Evolutionary conservation across 2,797 vertebrate genomes (phyloP), one percentile per base, ranked within the genome.

Genomic region (Hybognathus amarus): DNA sequence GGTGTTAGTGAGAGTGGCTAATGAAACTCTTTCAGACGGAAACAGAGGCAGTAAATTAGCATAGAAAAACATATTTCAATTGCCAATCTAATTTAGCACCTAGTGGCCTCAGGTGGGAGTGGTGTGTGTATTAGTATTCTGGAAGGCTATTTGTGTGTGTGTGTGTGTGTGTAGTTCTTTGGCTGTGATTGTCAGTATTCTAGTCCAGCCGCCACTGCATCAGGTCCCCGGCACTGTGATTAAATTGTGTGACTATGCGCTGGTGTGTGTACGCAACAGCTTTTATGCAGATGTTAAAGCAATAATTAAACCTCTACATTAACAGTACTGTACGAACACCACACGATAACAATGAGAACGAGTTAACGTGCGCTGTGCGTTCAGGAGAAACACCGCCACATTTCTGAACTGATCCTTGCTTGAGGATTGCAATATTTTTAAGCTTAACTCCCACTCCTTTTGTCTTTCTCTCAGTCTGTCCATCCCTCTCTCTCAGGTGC

Each of bases 281-380:
- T 82, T 85, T 83, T 67, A 80, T 59, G 27, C 73, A 84, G 47
- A 54, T 52, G 71, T 54, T 83, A 56, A 85, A 50, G 67, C 61
- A 77, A 80, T 70, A 85, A 88, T 81, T 86, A 83, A 80, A 64
- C 68, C 67, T 52, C 47, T 36, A 78, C 82, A 64, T 77, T 71
- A 66, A 42, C 59, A 79, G 74, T 10, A n/a, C n/a, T 18, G 2
- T 77, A 54, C 8, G 27, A 67, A 78, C 54, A 76, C 45, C 27
- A 47, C n/a, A 6, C 36, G 30, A 17, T 54, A 70, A 80, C 22
- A 67, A 40, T 22, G 18, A 68, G 24, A 56, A 76, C 24, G 30
- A 15, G 6, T 66, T 13, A 42, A 40, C 0, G 18, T 77, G n/a
- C n/a, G n/a, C n/a, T 2, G 8, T 27, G 22, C 2, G 22, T 79